phyloP scores from a whole-genome alignment of 2,797 vertebrate genomes.

The Gymnocypris eckloni region DNA sequence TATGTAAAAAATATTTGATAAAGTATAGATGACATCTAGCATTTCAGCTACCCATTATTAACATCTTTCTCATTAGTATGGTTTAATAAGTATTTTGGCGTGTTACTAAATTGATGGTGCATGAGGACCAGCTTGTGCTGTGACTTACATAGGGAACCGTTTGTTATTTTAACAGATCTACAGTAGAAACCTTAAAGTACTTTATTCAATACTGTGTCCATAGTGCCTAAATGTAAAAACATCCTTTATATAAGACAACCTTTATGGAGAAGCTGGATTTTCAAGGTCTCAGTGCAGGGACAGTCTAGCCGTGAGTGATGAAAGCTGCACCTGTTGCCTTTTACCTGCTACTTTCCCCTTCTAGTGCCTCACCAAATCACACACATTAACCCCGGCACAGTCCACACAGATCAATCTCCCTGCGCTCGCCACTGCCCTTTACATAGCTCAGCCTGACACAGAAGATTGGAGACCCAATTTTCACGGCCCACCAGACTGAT shows the following conservation, averaged over 20 bases:
- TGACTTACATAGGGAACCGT: background rate
- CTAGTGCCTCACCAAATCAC: conserved; percentile 76
- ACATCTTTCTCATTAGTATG: background rate
- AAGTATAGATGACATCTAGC: background rate
- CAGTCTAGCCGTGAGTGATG: conserved; percentile 32
- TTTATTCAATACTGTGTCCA: conserved; percentile 22
- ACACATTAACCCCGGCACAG: conserved; percentile 76
- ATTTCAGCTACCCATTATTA: background rate
- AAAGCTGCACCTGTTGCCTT: conserved; percentile 65
- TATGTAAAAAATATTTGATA: background rate
- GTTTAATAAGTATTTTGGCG: background rate
- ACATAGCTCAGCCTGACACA: conserved; percentile 65
- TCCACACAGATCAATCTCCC: conserved; percentile 76
- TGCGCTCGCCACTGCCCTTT: conserved; percentile 62
- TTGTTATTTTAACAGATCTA: conserved; percentile 9
- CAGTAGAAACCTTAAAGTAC: background rate
- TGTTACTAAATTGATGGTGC: background rate
- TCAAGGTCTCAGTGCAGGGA: conserved; percentile 25
- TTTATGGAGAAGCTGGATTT: conserved; percentile 59
- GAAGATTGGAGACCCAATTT: conserved; percentile 79
- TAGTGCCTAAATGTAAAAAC: conserved; percentile 28
- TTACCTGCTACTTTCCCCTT: conserved; percentile 72
- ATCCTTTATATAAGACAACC: conserved; percentile 37
- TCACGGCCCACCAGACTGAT: conserved; percentile 73
- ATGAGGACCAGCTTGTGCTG: background rate